Percentiles rank a stretch among this genome's conserved stretches.
phyloP scores from a whole-genome alignment of 2,113 vertebrate genomes.

The Eptesicus fuscus region DNA sequence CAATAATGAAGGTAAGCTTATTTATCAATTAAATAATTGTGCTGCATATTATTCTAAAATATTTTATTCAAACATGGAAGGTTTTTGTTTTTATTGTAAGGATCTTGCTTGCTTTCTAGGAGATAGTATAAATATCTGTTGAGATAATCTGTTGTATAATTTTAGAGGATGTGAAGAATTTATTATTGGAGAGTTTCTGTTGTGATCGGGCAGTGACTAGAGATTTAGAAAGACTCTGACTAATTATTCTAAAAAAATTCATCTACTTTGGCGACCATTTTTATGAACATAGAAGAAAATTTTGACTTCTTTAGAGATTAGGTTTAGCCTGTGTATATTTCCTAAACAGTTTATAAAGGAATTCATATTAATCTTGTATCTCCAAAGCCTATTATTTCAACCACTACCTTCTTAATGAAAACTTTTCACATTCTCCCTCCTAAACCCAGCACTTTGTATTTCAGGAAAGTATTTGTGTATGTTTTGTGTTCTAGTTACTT shows the following conservation, averaged over 20 bases:
- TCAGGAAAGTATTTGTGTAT: neutral
- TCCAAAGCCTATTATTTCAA: neutral
- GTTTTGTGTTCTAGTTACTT: neutral
- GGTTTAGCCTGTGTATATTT: neutral
- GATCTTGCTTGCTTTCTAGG: neutral
- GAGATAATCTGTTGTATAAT: neutral
- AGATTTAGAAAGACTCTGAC: neutral
- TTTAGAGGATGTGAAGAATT: neutral
- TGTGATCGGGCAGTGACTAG: neutral
- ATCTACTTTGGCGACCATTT: neutral
- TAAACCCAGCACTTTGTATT: neutral
- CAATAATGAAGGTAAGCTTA: slow-evolving; percentile 94
- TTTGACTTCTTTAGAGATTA: slow-evolving; percentile 3
- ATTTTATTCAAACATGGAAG: neutral
- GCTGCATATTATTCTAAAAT: slow-evolving; percentile 11
- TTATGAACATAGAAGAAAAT: neutral
- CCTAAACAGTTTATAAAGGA: neutral
- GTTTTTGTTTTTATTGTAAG: neutral
- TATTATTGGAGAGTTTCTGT: neutral
- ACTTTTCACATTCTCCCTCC: neutral
- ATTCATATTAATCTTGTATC: neutral
- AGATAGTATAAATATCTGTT: slow-evolving; percentile 11
- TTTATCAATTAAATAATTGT: slow-evolving; percentile 1
- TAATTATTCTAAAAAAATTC: neutral
- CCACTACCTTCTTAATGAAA: neutral